Base-by-base conservation (phyloP, 2,888 invertebrate species). In the Cosmorhoe ocellata region DNA sequence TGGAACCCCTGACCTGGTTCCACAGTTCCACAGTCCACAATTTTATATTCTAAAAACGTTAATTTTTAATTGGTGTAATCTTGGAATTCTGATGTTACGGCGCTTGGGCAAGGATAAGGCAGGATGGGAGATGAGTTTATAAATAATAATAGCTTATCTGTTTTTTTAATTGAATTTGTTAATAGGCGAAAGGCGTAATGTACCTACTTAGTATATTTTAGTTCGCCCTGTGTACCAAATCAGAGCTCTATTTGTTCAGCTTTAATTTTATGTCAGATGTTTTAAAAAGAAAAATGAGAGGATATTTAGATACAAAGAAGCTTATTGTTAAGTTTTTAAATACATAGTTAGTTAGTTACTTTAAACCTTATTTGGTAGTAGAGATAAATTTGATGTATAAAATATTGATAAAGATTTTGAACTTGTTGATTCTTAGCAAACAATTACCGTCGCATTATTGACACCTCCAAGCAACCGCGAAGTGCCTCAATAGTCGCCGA, bases 1-100 rank as follows among this genome's bases (percentile, higher is more conserved):
- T 74, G 67, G 62, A 69, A 74, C 73, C 74, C 79, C 76, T 83
- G 84, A 80, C 84, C 86, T 76, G 81, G 77, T 78, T 84, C 63
- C 64, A 62, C 59, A 57, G 77, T 78, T 83, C 65, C 65, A 61
- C 60, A 58, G 18, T 18, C 18, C 59, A 7, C 24, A 24, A 1
- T 63, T 70, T 73, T 66, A 66, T 71, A 18, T 3, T 18, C 18
- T 18, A 64, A 58, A 65, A 64, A 65, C 63, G 65, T 67, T 66
- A 64, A 67, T 69, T 76, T 77, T 77, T 80, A 78, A 81, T 79
- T 74, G 69, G 67, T 51, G 50, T 52, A 55, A 58, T 64, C 63
- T 56, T 44, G 48, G 51, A 51, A 58, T 66, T 61, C 61, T 61
- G 46, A 39, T 43, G 46, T 56, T 51, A 52, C 49, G 45, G 48